Conservation (phyloP, 2,797 vertebrate genomes). For the Peromyscus eremicus region DNA sequence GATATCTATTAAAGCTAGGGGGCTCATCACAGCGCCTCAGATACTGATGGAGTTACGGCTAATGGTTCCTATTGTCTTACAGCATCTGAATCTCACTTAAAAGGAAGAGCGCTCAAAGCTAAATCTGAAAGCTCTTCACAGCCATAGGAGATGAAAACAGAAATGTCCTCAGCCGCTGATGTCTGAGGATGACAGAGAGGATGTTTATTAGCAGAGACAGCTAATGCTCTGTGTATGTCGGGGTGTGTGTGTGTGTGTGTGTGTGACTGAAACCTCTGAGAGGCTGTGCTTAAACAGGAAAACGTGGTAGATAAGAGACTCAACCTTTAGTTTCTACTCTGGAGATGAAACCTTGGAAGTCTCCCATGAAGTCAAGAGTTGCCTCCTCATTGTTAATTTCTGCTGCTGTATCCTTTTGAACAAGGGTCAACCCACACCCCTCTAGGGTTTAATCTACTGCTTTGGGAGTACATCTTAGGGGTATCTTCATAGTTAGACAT, state of each 20-base stretch:
- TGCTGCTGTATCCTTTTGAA: background rate
- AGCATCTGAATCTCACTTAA: slow-evolving; percentile 82
- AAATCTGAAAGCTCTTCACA: slow-evolving; percentile 84
- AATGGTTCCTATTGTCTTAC: slow-evolving; percentile 80
- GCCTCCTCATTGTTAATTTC: background rate
- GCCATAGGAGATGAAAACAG: slow-evolving; percentile 78
- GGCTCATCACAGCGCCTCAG: slow-evolving; percentile 56
- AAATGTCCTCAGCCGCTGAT: slow-evolving; percentile 83
- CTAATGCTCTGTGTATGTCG: slow-evolving; percentile 80
- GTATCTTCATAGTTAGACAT: slow-evolving; percentile 50
- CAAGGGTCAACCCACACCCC: background rate
- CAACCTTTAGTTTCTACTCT: slow-evolving; percentile 7
- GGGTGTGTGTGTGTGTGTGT: too few species aligned
- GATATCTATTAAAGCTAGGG: slow-evolving; percentile 65
- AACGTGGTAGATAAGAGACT: slow-evolving; percentile 68
- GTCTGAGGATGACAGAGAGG: slow-evolving; percentile 82
- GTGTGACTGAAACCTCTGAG: slow-evolving; percentile 73
- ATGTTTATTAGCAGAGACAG: slow-evolving; percentile 86
- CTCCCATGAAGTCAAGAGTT: slow-evolving; percentile 60
- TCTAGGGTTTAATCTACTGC: background rate
- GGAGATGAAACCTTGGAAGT: slow-evolving; percentile 65
- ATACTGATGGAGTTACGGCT: slow-evolving; percentile 81
- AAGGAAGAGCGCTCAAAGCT: slow-evolving; percentile 84
- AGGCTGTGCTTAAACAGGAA: slow-evolving; percentile 71
- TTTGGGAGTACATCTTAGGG: background rate